A percentile compares a stretch with the other conserved stretches of the same genome.
Evolutionary conservation across 2,113 vertebrate genomes (phyloP).

Genomic region (Rhinogobius similis): DNA sequence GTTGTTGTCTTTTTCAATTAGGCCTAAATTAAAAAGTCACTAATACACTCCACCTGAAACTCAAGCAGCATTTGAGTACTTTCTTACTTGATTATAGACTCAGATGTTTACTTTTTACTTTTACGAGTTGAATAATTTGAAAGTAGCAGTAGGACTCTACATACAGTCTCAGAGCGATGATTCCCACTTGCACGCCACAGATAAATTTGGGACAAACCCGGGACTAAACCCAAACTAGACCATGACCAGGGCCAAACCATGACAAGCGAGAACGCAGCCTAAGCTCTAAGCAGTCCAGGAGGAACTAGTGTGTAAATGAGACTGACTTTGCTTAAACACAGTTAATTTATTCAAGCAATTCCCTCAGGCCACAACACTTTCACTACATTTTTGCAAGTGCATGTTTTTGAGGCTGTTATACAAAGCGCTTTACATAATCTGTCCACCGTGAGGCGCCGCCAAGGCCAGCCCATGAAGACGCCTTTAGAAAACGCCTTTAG

Average conservation of each 20-base stretch:
- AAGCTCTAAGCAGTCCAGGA: not conserved
- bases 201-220: too few species aligned
- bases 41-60: too few species aligned
- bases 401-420: not conserved
- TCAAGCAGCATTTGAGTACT: too few species aligned
- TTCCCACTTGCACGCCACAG: too few species aligned
- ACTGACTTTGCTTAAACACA: not conserved
- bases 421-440: slow-evolving; percentile 1
- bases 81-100: too few species aligned
- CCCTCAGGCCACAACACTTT: not conserved
- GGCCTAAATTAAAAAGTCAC: too few species aligned
- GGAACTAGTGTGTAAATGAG: not conserved
- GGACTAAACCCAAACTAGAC: not conserved
- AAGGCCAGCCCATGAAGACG: not conserved
- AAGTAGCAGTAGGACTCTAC: too few species aligned
- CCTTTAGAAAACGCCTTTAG: slow-evolving; percentile 1
- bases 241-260: not conserved
- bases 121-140: too few species aligned
- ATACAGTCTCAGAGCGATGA: too few species aligned
- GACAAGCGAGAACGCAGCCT: not conserved
- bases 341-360: not conserved
- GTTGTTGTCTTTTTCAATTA: too few species aligned
- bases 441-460: slow-evolving; percentile 5
- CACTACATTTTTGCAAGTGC: not conserved
- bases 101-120: too few species aligned